These are phyloP conservation scores for Columba livia DNA, from an alignment of 2,113 vertebrate genomes.

Conservation along the genomic window DNA sequence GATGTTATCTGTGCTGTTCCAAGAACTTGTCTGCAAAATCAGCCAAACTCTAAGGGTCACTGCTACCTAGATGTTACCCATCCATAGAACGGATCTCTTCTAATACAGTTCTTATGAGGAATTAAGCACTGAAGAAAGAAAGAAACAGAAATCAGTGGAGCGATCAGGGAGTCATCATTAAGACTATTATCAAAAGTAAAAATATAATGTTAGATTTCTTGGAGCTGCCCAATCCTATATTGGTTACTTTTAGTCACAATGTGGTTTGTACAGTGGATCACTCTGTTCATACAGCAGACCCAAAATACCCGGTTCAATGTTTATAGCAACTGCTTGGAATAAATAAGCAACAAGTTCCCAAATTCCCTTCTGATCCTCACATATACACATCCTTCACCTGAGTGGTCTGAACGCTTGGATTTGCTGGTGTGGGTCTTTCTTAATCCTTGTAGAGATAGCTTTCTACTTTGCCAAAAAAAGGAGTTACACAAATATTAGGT, in stretches of 20 bases:
- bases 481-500: neutral
- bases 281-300: neutral
- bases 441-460: neutral
- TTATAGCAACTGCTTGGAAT: neutral
- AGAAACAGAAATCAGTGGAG: neutral
- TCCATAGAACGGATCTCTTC: neutral
- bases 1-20: neutral
- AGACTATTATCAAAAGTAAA: neutral
- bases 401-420: neutral
- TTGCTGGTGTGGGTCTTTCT: neutral
- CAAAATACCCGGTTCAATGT: neutral
- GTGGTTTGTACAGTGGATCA: neutral
- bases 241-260: neutral
- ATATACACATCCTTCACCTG: neutral
- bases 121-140: neutral
- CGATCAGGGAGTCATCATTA: neutral
- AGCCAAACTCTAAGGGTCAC: neutral
- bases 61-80: neutral
- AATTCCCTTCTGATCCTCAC: neutral
- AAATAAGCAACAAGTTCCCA: neutral
- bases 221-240: neutral
- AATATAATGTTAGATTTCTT: neutral
- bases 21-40: neutral
- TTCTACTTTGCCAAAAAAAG: neutral
- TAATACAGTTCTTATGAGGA: neutral